These are phyloP conservation scores for Poeciliopsis paucimaculata DNA, from an alignment of 2,797 vertebrate genomes.

Conservation along the genomic window DNA sequence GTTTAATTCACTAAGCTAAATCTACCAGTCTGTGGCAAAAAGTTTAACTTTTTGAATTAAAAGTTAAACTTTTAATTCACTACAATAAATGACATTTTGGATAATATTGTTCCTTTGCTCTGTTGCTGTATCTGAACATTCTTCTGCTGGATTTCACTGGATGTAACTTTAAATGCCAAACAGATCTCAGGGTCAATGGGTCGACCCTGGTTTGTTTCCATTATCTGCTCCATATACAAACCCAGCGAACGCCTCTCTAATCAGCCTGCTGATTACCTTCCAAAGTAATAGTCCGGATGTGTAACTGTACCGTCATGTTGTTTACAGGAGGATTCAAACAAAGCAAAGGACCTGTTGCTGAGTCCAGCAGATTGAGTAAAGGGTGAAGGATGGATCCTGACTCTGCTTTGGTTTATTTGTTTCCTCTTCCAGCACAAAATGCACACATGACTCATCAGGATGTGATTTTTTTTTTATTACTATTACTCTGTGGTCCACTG, in stretches of 20 bases:
- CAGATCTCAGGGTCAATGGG: conserved; percentile 33
- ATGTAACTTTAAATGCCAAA: conserved; percentile 37
- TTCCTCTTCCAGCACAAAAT: neutral
- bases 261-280: conserved; percentile 48
- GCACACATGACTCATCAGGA: conserved; percentile 2
- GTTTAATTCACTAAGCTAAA: neutral
- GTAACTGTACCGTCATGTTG: conserved; percentile 52
- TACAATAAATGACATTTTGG: neutral
- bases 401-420: neutral
- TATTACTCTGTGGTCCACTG: conserved; percentile 9
- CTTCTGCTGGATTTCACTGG: conserved; percentile 38
- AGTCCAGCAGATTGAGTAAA: conserved; percentile 34
- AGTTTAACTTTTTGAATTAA: neutral
- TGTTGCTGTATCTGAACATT: neutral
- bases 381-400: conserved; percentile 10
- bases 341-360: conserved; percentile 16
- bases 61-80: neutral
- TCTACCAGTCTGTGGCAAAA: neutral
- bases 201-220: conserved; percentile 55
- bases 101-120: neutral
- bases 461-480: conserved; percentile 9
- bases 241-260: conserved; percentile 28
- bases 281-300: conserved; percentile 44
- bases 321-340: conserved; percentile 57
- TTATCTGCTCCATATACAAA: conserved; percentile 41